Conservation (phyloP, 30 jellyfish, hydroid and myxozoan genomes). For the Aurelia aurita region DNA sequence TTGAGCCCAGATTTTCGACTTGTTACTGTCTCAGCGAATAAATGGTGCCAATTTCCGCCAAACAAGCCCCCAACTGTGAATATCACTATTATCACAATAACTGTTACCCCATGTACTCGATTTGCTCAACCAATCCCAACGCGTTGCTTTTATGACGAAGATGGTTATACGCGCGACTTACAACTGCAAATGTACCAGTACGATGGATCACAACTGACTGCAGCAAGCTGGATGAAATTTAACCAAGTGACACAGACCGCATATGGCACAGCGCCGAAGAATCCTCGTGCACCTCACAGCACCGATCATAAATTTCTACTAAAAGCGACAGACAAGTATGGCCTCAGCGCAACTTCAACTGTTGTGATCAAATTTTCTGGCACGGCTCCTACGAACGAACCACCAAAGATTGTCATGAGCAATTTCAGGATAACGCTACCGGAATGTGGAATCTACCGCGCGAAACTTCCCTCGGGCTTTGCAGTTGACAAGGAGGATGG, state of each 20-base stretch:
- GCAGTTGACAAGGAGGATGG: constrained; percentile 75
- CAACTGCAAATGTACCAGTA: constrained; percentile 44
- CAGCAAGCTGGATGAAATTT: constrained; percentile 78
- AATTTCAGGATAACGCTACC: constrained; percentile 68
- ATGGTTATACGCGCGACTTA: constrained; percentile 72
- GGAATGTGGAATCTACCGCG: constrained; percentile 78
- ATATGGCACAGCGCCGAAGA: constrained; percentile 54
- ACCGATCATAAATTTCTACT: constrained; percentile 62
- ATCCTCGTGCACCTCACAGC: constrained; percentile 27
- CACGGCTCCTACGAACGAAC: constrained; percentile 55
- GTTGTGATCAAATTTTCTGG: constrained; percentile 63
- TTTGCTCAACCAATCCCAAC: constrained; percentile 63
- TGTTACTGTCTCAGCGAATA: constrained; percentile 23
- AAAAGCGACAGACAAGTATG: constrained; percentile 80
- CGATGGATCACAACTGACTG: constrained; percentile 56
- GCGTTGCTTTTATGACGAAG: constrained; percentile 72
- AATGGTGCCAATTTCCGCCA: constrained; percentile 71
- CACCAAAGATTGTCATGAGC: constrained; percentile 38
- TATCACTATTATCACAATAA: not conserved
- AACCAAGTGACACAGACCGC: constrained; percentile 56
- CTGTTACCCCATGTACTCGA: constrained; percentile 75
- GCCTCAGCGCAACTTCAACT: constrained; percentile 61
- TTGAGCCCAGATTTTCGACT: constrained; percentile 38
- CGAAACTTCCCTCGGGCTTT: constrained; percentile 55
- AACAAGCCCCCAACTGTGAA: constrained; percentile 75